Percentiles rank a stretch among this genome's conserved stretches.
Conservation (phyloP, 2,797 vertebrate species). For the Chlorospingus flavigularis region DNA sequence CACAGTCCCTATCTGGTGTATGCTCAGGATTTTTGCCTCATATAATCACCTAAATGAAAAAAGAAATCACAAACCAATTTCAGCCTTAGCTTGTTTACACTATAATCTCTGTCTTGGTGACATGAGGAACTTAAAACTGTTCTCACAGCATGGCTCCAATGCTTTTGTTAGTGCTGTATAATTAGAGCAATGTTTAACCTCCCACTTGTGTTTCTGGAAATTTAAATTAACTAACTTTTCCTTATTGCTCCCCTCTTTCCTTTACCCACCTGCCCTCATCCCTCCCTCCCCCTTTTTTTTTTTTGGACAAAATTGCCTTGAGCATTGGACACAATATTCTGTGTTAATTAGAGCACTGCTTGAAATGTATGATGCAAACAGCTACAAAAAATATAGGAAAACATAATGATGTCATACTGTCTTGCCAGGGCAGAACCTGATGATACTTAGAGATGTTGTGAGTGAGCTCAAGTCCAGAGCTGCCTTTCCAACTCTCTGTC, state of each 20-base stretch:
- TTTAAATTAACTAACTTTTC: slow-evolving; percentile 19
- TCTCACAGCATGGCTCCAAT: neutral
- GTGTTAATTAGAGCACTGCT: neutral
- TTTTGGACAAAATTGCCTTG: neutral
- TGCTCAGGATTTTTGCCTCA: neutral
- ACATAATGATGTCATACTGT: neutral
- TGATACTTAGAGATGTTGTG: neutral
- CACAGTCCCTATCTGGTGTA: neutral
- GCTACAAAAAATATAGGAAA: neutral
- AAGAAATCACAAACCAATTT: neutral
- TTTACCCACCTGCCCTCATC: no score
- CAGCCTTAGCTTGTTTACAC: neutral
- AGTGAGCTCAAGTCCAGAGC: neutral
- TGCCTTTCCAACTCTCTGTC: neutral
- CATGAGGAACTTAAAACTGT: neutral
- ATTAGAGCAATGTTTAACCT: slow-evolving; percentile 34
- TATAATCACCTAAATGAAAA: neutral
- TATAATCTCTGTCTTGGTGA: neutral
- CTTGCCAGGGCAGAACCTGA: neutral
- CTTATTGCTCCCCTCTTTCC: neutral
- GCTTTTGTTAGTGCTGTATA: slow-evolving; percentile 13
- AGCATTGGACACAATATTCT: neutral
- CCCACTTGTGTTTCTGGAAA: slow-evolving; percentile 8
- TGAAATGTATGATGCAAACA: neutral
- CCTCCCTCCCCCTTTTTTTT: accelerated